Conservation (phyloP, 1,140 invertebrate genomes). For the Tachypleus tridentatus region DNA sequence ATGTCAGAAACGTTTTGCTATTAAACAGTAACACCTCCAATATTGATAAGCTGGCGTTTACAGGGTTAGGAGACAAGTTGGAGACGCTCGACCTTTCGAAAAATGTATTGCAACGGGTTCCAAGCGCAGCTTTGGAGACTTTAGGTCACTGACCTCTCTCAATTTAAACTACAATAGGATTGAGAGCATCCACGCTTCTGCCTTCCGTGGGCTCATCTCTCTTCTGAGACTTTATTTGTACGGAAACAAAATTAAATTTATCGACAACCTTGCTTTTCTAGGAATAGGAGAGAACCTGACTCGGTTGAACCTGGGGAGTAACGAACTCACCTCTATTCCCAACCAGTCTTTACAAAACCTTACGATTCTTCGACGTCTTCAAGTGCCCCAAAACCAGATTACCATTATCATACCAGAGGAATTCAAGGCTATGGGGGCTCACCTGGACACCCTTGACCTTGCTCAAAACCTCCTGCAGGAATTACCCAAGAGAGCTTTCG, state of each 20-base stretch:
- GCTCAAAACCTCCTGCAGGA: constrained; percentile 21
- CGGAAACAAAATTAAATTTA: constrained; percentile 25
- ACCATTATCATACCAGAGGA: constrained; percentile 16
- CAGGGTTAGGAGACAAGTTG: constrained; percentile 28
- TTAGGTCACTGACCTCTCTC: constrained; percentile 21
- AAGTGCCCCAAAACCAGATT: constrained; percentile 25
- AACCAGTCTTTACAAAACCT: constrained; percentile 19
- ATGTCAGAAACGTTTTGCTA: constrained; percentile 72
- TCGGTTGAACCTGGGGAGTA: constrained; percentile 26
- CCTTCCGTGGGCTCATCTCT: constrained; percentile 24
- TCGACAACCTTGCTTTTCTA: constrained; percentile 23
- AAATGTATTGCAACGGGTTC: constrained; percentile 24
- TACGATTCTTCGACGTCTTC: constrained; percentile 19
- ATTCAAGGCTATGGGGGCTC: constrained; percentile 15
- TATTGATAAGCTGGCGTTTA: constrained; percentile 21
- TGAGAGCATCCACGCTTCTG: constrained; percentile 19
- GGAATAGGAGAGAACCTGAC: constrained; percentile 25
- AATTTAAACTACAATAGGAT: constrained; percentile 26
- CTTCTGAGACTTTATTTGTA: constrained; percentile 24
- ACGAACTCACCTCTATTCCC: constrained; percentile 22
- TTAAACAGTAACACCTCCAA: constrained; percentile 46
- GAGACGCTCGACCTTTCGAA: constrained; percentile 27
- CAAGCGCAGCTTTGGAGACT: constrained; percentile 19
- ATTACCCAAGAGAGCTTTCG: constrained; percentile 20
- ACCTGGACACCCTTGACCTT: constrained; percentile 24